phyloP scores from a whole-genome alignment of 1,140 invertebrate genomes.

The Uloborus diversus region DNA sequence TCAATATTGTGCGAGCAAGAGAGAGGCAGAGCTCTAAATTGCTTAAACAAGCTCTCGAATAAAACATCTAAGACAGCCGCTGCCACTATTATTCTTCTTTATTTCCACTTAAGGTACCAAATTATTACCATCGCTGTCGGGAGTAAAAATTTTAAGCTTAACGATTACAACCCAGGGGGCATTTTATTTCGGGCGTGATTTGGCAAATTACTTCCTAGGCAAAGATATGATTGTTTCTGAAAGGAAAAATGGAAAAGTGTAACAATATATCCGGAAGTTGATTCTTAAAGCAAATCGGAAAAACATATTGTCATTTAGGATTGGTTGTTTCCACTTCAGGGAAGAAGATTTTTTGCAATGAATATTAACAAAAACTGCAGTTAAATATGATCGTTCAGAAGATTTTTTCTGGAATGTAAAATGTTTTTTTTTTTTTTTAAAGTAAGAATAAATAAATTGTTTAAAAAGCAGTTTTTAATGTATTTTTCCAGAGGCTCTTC shows the following conservation, averaged over 20 bases:
- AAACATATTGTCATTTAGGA: constrained; percentile 19
- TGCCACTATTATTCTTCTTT: constrained; percentile 21
- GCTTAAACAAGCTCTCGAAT: constrained; percentile 18
- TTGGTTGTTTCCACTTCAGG: background rate
- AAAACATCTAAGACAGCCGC: constrained; percentile 14
- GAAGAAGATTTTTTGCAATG: background rate
- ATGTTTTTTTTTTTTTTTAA: background rate
- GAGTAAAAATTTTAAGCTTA: constrained; percentile 12
- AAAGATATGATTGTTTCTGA: constrained; percentile 10
- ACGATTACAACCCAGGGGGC: constrained; percentile 6
- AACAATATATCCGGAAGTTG: background rate
- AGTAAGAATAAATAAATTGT: too few relatives aligned
- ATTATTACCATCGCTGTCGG: background rate
- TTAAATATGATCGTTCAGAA: background rate
- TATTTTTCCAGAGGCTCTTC: too few relatives aligned
- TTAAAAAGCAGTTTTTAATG: too few relatives aligned
- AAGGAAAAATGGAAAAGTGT: background rate
- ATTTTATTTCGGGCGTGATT: constrained; percentile 34
- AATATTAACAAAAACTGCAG: background rate
- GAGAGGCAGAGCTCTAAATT: constrained; percentile 17
- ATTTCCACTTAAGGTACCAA: background rate
- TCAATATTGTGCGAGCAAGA: constrained; percentile 28
- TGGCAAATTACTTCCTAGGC: constrained; percentile 15
- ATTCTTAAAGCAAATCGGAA: background rate
- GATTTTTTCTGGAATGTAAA: too few relatives aligned